Percentiles rank a stretch among this genome's conserved stretches.
phyloP scores from a whole-genome alignment of 2,113 vertebrate species.

The Eulemur rufifrons region DNA sequence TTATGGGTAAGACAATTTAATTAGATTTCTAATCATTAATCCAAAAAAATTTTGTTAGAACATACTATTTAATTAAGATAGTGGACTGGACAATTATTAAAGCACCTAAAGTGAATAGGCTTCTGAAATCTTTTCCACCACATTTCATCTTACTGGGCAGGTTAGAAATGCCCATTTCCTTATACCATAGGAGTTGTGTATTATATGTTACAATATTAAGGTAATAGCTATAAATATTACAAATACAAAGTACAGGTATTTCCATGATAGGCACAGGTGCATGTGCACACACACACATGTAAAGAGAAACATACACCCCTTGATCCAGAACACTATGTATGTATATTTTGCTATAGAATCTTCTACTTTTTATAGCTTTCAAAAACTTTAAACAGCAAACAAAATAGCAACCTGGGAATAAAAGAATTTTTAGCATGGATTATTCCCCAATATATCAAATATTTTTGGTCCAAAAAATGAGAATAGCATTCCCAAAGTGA shows the following conservation, averaged over 20 bases:
- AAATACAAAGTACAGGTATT: background rate
- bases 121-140: background rate
- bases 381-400: background rate
- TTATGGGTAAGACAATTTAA: background rate
- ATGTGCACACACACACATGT: background rate
- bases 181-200: background rate
- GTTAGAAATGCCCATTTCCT: background rate
- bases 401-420: background rate
- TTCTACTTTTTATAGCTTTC: background rate
- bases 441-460: background rate
- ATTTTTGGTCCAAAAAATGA: background rate
- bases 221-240: background rate
- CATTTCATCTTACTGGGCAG: background rate
- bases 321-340: background rate
- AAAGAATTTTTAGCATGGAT: background rate
- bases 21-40: background rate
- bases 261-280: background rate
- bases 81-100: background rate
- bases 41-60: background rate
- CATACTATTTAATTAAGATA: background rate
- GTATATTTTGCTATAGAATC: background rate
- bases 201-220: background rate
- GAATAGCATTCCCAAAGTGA: background rate
- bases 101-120: background rate
- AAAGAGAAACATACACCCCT: background rate